Evolutionary conservation across 2,888 invertebrate genomes (phyloP).

Genomic region (Eupithecia subfuscata): DNA sequence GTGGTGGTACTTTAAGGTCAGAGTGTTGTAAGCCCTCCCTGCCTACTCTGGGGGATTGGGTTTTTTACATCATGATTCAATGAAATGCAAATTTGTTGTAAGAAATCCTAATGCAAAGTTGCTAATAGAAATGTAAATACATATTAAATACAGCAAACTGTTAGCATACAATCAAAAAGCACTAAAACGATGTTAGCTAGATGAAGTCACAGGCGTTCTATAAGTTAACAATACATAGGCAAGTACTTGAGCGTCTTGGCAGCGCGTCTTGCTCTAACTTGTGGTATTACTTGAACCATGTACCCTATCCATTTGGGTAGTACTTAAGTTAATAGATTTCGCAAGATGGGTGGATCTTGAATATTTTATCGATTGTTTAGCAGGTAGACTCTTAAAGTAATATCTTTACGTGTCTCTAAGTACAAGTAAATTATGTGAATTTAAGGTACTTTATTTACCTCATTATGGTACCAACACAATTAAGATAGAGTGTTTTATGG

Average conservation of each 20-base stretch:
- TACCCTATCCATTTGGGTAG: conserved; percentile 29
- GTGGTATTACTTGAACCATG: conserved; percentile 35
- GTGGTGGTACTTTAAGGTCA: no score
- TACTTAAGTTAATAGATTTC: conserved; percentile 33
- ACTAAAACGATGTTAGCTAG: neutral
- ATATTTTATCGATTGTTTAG: conserved; percentile 4
- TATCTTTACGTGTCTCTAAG: neutral
- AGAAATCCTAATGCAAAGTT: no score
- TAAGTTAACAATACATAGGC: conserved; percentile 1
- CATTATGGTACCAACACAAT: neutral
- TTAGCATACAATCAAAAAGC: neutral
- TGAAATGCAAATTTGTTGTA: no score
- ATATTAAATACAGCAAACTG: neutral
- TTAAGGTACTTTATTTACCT: neutral
- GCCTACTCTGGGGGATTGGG: no score
- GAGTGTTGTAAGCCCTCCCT: no score
- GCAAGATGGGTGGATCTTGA: conserved; percentile 18
- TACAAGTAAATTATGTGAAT: neutral
- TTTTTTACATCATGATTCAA: no score
- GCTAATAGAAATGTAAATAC: neutral
- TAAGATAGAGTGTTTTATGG: neutral
- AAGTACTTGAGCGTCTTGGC: conserved; percentile 23
- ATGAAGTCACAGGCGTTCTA: conserved; percentile 15
- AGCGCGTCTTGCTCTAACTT: conserved; percentile 36
- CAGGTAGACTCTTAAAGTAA: neutral